Percentiles rank a stretch among this genome's conserved stretches.
Evolutionary conservation across 1,140 invertebrate species (phyloP).

Genomic region (Drosophila repletoides): DNA sequence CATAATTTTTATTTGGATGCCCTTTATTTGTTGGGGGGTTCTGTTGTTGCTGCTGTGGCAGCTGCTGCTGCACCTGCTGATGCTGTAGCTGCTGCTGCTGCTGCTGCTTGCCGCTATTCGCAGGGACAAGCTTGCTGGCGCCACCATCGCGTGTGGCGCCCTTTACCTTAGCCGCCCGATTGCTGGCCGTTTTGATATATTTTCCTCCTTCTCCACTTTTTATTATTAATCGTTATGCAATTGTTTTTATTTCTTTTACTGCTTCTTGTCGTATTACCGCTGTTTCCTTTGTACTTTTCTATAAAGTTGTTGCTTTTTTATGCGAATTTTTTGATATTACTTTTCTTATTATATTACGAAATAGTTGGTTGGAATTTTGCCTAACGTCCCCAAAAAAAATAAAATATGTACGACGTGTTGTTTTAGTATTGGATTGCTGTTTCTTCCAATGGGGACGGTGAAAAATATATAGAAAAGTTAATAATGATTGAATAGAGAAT

Average conservation of each 20-base stretch:
- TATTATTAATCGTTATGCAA: conserved; percentile 1
- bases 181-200: conserved; percentile 13
- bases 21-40: too few relatives aligned
- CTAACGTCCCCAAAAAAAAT: neutral
- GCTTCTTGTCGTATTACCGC: too few relatives aligned
- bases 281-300: too few relatives aligned
- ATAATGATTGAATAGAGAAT: conserved; percentile 8
- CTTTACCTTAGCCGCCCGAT: conserved; percentile 22
- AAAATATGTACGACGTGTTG: neutral
- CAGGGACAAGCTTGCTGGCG: neutral
- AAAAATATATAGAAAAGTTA: neutral
- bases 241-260: neutral
- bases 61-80: too few relatives aligned
- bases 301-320: too few relatives aligned
- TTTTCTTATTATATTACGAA: conserved; percentile 4
- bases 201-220: neutral
- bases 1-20: too few relatives aligned
- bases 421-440: neutral
- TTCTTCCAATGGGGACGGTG: neutral
- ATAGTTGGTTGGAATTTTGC: conserved; percentile 17
- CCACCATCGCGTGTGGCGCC: conserved; percentile 6
- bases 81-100: too few relatives aligned
- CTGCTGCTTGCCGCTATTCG: neutral
- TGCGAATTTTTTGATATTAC: neutral
- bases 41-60: neutral